phyloP scores from a whole-genome alignment of 53 echinoderm and acorn worm species.

The Stichopus horrens region DNA sequence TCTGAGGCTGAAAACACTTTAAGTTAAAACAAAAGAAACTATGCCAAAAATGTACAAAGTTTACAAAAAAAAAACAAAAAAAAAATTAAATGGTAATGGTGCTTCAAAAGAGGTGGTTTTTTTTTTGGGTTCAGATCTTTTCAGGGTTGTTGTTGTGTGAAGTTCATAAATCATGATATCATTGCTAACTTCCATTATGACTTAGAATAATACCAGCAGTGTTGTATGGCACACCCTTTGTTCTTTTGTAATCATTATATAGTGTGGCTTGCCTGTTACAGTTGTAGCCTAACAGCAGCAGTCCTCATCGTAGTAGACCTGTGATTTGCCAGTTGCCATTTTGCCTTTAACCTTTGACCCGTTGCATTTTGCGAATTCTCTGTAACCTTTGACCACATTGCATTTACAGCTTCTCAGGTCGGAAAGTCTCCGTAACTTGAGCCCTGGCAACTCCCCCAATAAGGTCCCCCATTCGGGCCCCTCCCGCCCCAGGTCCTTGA shows the following conservation, averaged over 20 bases:
- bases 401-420: slow-evolving; percentile 72
- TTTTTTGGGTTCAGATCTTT: too few relatives aligned
- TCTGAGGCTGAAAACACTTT: not conserved
- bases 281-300: not conserved
- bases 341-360: not conserved
- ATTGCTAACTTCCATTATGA: too few relatives aligned
- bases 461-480: slow-evolving; percentile 9
- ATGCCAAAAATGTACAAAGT: slow-evolving; percentile 6
- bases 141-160: too few relatives aligned
- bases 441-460: slow-evolving; percentile 70
- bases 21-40: not conserved
- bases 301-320: not conserved
- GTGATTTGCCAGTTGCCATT: not conserved
- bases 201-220: too few relatives aligned
- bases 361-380: not conserved
- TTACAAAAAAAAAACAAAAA: not conserved
- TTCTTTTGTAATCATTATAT: not conserved
- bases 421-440: slow-evolving; percentile 90
- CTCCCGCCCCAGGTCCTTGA: slow-evolving; percentile 20
- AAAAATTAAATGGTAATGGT: too few relatives aligned
- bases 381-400: slow-evolving; percentile 44
- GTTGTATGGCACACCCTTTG: too few relatives aligned
- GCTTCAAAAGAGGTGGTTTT: too few relatives aligned
- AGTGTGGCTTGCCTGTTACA: not conserved
- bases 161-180: too few relatives aligned